Base-by-base conservation (phyloP, 2,113 vertebrate species). In the Marcusenius ussheri region DNA sequence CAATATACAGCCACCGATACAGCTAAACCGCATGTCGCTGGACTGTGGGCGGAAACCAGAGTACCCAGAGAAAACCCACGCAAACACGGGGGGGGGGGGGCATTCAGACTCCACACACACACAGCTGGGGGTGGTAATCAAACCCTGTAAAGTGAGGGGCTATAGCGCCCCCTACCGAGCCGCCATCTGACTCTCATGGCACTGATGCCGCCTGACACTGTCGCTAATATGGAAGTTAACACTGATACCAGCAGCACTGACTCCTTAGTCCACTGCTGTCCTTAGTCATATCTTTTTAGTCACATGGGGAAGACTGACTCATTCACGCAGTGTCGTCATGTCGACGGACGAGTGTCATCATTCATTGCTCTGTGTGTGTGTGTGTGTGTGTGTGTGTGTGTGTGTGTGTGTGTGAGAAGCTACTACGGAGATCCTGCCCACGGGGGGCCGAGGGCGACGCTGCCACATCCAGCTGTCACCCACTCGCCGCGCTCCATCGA, bases 1-100 rank as follows among this genome's bases (percentile, higher is more conserved):
- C n/a, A 70, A 70, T 70, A 31, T 70, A 70, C 62, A 70, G 62
- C 27, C 62, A 13, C 62, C 10, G 10, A 13, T 27, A 13, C 62
- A 70, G 62, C 62, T 70, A 70, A 70, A 70, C 62, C 35, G 31
- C 74, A 80, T 80, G 74, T 42, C 17, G 42, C 15, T 80, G 74
- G 74, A 42, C 74, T 42, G 74, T 80, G 74, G 74, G 62, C n/a
- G 62, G 74, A 39, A 80, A 42, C 74, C 35, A 80, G 35, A 80
- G 74, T 80, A 80, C 74, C 74, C 74, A 80, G 74, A 80, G 74
- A 42, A 80, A 80, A 80, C 74, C 74, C 74, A 42, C 74, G 6
- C 74, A 80, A 42, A 42, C n/a, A 31, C 10, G 10, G 1, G 53
- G 56, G 3, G 62, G 58, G 24, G 58, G 3, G n/a, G 11, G 0